Conservation (phyloP, 1,140 invertebrate species). For the Aphelinus certus region DNA sequence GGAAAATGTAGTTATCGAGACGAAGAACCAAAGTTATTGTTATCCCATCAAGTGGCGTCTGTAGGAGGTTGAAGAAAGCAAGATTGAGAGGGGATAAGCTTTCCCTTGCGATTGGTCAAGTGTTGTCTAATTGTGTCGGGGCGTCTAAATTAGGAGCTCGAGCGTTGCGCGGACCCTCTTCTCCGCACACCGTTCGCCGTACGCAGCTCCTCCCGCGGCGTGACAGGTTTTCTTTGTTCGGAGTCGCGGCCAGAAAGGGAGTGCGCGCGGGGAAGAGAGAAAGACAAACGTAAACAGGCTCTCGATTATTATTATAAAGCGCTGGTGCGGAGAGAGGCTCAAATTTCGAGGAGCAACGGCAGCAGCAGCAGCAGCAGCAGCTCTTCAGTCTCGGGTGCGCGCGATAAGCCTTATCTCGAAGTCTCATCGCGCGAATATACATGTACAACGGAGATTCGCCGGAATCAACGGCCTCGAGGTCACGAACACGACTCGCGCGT, state of each 20-base stretch:
- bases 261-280: not conserved
- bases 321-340: not conserved
- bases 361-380: too few species aligned
- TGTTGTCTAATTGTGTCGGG: slow-evolving; percentile 7
- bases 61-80: slow-evolving; percentile 10
- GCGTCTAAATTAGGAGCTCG: not conserved
- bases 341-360: slow-evolving; percentile 10
- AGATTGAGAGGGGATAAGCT: slow-evolving; percentile 34
- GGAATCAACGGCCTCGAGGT: slow-evolving; percentile 8
- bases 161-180: not conserved
- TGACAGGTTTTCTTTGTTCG: slow-evolving; percentile 8
- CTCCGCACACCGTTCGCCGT: too few species aligned
- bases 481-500: not conserved
- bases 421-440: not conserved
- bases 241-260: not conserved
- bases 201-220: too few species aligned
- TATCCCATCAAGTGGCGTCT: not conserved
- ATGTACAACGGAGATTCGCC: not conserved
- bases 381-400: too few species aligned
- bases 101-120: slow-evolving; percentile 13
- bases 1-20: not conserved
- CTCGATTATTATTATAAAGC: not conserved
- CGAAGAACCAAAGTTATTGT: not conserved
- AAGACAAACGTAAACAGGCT: not conserved
- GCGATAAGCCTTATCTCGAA: slow-evolving; percentile 24